Conservation (phyloP, 2,888 invertebrate species). For the Siphlonurus alternatus region DNA sequence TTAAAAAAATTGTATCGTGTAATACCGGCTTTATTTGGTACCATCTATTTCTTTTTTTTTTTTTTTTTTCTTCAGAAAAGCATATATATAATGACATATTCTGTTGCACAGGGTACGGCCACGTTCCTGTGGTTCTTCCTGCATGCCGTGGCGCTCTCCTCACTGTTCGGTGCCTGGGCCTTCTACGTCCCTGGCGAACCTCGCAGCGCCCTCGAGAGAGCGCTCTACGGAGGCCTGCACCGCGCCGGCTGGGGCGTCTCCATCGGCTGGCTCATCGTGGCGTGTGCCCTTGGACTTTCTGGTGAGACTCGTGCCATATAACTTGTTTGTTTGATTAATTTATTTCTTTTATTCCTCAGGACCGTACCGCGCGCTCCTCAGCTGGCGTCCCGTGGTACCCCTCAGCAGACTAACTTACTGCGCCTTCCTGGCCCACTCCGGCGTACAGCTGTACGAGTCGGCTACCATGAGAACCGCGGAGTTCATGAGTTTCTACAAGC, state of each 20-base stretch:
- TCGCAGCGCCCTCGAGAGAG: conserved; percentile 1
- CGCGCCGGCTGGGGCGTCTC: conserved; percentile 7
- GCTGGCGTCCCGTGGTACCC: conserved; percentile 44
- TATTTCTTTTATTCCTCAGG: conserved; percentile 26
- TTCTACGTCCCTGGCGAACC: conserved; percentile 7
- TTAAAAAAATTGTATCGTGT: too few species aligned
- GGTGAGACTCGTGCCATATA: neutral
- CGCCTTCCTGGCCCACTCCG: conserved; percentile 53
- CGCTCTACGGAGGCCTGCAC: conserved; percentile 9
- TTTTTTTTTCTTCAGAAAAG: too few species aligned
- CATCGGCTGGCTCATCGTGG: conserved; percentile 7
- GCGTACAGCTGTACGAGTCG: conserved; percentile 46
- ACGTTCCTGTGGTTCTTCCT: neutral
- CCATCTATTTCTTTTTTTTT: too few species aligned
- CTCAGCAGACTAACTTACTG: conserved; percentile 52
- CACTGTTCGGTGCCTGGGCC: conserved; percentile 9
- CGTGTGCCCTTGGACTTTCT: conserved; percentile 5
- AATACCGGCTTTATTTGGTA: too few species aligned
- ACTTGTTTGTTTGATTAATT: neutral
- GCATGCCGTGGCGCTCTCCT: conserved; percentile 1
- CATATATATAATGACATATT: neutral
- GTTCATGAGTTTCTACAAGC: conserved; percentile 12
- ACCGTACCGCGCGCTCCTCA: conserved; percentile 35
- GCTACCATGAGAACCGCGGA: conserved; percentile 32
- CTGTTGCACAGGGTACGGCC: neutral